A percentile compares a stretch with the other conserved stretches of the same genome.
These are phyloP conservation scores for Cephus pulcher DNA, from an alignment of 2,888 invertebrate species.

Conservation along the genomic window DNA sequence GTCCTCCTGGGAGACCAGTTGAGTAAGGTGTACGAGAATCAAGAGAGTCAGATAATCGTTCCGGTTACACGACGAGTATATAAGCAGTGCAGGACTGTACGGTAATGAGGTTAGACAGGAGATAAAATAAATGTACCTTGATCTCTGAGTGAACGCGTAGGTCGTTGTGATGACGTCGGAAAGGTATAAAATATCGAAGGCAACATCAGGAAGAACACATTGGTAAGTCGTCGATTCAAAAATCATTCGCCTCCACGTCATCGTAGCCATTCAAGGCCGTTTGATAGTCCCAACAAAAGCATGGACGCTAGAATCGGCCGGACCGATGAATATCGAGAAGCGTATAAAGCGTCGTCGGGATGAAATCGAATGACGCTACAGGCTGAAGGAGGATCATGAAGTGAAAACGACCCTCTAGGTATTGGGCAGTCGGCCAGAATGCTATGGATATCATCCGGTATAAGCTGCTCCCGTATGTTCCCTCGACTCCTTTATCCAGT, in stretches of 20 bases:
- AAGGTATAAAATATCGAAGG: background rate
- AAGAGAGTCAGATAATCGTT: background rate
- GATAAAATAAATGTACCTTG: too few relatives aligned
- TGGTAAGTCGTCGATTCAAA: background rate
- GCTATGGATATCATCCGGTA: conserved; percentile 34
- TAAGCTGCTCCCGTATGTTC: conserved; percentile 32
- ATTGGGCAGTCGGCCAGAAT: conserved; percentile 39
- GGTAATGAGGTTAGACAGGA: background rate
- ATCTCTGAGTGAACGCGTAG: background rate
- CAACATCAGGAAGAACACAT: background rate
- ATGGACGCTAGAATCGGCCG: background rate
- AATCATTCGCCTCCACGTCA: background rate
- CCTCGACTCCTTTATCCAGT: conserved; percentile 22
- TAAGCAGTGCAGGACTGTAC: background rate
- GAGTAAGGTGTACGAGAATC: conserved; percentile 11
- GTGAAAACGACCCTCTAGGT: conserved; percentile 37
- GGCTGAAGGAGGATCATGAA: conserved; percentile 33
- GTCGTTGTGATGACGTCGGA: background rate
- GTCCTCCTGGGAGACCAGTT: conserved; percentile 2
- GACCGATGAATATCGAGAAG: background rate
- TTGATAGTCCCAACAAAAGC: background rate
- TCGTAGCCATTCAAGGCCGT: background rate
- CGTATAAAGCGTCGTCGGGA: conserved; percentile 18
- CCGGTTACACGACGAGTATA: background rate
- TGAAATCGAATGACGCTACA: conserved; percentile 27